Evolutionary conservation across 2,888 invertebrate species (phyloP), one percentile per base, ranked within the genome.

Genomic region (Lasioglossum pauxillum): DNA sequence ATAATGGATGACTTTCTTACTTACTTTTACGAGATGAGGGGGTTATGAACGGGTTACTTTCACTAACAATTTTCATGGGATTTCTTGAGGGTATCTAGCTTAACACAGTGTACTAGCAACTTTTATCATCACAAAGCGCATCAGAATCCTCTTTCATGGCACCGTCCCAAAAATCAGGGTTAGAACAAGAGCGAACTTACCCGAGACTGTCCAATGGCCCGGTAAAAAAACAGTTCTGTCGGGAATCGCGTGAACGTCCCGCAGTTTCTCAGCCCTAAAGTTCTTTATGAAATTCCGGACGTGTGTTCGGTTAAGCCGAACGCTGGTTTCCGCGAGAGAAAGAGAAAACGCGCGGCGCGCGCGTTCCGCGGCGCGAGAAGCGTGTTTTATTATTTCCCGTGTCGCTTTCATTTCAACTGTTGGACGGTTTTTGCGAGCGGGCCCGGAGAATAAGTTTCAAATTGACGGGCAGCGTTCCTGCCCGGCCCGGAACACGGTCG

Each of bases 261-360:
- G 41, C n/a, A 16, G 53, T 46, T 71, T 5, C 41, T 60, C 57
- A 16, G 16, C 67, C 2, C 44, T 41, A 76, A 81, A 81, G 31
- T 76, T 81, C 67, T 57, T 81, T 60, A 81, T 76, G 81, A 81
- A 81, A 71, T 72, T 77, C 73, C 72, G n/a, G 72, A 35, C 27
- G 16, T n/a, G 44, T 69, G 64, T 31, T 64, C 64, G 64, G 64
- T 31, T 67, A n/a, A 31, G 35, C 46, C 77, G 31, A 53, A 53
- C 53, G 23, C 3, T 23, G 53, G 53, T 53, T 53, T 10, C 23
- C 23, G 23, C n/a, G 23, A 4, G 53, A 53, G 53, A 53, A 53
- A n/a, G n/a, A 53, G 53, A 53, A 53, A 23, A n/a, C n/a, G 69
- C 38, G 46, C 75, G 76, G 41, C 44, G 64, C 69, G 31, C 16